These are phyloP conservation scores for Agrilus mali DNA, from an alignment of 2,888 invertebrate genomes.

Conservation along the genomic window DNA sequence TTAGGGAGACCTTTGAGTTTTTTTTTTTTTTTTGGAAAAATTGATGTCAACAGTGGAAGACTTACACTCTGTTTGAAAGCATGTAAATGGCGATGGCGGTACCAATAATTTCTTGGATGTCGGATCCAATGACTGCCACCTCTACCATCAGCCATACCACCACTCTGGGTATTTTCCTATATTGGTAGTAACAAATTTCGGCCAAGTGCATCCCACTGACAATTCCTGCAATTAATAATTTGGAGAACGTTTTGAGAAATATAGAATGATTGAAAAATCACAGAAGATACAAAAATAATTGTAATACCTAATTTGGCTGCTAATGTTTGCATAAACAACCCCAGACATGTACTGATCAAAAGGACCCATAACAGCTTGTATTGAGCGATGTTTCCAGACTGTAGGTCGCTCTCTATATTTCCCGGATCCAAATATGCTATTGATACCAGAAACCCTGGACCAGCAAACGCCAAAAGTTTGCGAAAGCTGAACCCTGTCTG, in stretches of 20 bases:
- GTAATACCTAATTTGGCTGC: conserved; percentile 42
- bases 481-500: conserved; percentile 62
- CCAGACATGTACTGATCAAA: conserved; percentile 68
- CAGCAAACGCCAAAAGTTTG: conserved; percentile 84
- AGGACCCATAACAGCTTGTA: conserved; percentile 79
- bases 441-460: conserved; percentile 86
- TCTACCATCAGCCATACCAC: conserved; percentile 83
- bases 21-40: too few relatives aligned
- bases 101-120: conserved; percentile 88
- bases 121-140: conserved; percentile 80
- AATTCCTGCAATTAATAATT: conserved; percentile 29
- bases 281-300: conserved; percentile 21
- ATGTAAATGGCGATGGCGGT: conserved; percentile 77
- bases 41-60: conserved; percentile 11
- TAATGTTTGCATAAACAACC: conserved; percentile 71
- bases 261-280: too few relatives aligned
- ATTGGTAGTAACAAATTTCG: conserved; percentile 64
- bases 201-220: conserved; percentile 78
- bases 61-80: conserved; percentile 63
- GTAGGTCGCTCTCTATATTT: conserved; percentile 83
- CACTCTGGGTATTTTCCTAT: conserved; percentile 59
- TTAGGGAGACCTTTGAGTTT: too few relatives aligned
- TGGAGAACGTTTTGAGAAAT: too few relatives aligned
- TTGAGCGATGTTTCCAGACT: conserved; percentile 65
- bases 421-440: conserved; percentile 87